phyloP scores from a whole-genome alignment of 1,140 invertebrate genomes.

The Sinella curviseta region DNA sequence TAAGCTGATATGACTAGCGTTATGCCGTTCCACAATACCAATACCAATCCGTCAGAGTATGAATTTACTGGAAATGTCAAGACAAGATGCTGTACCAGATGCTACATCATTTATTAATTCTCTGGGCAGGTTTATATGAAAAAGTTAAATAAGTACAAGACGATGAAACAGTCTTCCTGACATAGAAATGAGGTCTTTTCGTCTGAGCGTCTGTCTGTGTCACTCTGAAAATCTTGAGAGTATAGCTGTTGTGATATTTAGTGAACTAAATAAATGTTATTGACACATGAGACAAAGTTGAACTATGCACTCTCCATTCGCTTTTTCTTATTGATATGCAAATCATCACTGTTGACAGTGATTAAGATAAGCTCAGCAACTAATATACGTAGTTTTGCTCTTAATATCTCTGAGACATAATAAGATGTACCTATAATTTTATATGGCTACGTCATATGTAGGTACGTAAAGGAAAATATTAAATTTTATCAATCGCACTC shows the following conservation, averaged over 20 bases:
- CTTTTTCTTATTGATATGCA: not conserved
- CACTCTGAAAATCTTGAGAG: not conserved
- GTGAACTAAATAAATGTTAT: constrained; percentile 23
- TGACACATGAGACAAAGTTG: constrained; percentile 10
- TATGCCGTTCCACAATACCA: too few species aligned
- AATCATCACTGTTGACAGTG: not conserved
- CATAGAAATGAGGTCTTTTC: constrained; percentile 12
- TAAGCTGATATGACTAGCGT: too few species aligned
- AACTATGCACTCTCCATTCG: not conserved
- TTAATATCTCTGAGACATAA: not conserved
- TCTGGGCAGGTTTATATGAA: too few species aligned
- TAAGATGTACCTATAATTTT: too few species aligned
- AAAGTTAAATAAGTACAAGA: not conserved
- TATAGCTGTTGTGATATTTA: not conserved
- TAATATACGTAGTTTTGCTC: too few species aligned
- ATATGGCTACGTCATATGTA: too few species aligned
- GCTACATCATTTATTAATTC: too few species aligned
- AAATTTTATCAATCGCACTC: too few species aligned
- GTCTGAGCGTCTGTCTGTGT: not conserved
- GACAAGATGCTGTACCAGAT: too few species aligned
- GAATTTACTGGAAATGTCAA: too few species aligned
- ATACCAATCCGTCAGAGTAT: too few species aligned
- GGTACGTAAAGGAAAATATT: too few species aligned
- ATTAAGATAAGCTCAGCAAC: not conserved
- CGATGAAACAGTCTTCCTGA: not conserved